Conservation (phyloP, 2,888 invertebrate species). For the Electrophaes corylata region DNA sequence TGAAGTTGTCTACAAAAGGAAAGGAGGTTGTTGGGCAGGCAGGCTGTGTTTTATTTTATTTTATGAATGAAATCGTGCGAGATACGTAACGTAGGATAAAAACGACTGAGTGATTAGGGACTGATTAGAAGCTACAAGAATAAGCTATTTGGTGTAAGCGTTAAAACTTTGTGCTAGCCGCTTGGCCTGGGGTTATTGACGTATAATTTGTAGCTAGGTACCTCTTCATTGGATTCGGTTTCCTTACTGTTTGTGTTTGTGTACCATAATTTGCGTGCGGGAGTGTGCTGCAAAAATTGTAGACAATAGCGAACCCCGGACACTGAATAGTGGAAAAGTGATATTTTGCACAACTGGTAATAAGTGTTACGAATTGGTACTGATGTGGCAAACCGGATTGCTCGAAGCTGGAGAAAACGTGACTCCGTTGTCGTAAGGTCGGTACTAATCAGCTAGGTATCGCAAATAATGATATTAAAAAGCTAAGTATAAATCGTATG, state of each 20-base stretch:
- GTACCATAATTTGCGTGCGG: conserved; percentile 64
- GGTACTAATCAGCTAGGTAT: conserved; percentile 58
- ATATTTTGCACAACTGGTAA: conserved; percentile 48
- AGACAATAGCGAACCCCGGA: conserved; percentile 43
- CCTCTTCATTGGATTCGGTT: conserved; percentile 59
- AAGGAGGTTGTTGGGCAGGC: conserved; percentile 15
- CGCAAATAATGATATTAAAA: conserved; percentile 23
- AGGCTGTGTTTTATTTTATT: conserved; percentile 48
- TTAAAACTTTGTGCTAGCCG: conserved; percentile 43
- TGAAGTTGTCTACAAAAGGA: conserved; percentile 34
- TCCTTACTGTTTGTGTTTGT: too few species aligned
- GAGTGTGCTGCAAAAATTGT: conserved; percentile 58
- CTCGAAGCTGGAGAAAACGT: conserved; percentile 74
- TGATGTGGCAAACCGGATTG: conserved; percentile 82
- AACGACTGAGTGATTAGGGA: conserved; percentile 10
- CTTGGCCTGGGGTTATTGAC: conserved; percentile 76
- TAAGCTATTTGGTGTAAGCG: conserved; percentile 19
- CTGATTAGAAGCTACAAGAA: not conserved
- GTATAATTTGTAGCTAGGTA: conserved; percentile 60
- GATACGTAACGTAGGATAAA: conserved; percentile 34
- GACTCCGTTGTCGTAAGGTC: conserved; percentile 78
- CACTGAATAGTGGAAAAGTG: conserved; percentile 57
- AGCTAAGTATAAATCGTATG: not conserved
- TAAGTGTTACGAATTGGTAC: conserved; percentile 73
- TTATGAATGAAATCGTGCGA: conserved; percentile 57